Evolutionary conservation across 2,888 invertebrate genomes (phyloP), one percentile per base, ranked within the genome.

Genomic region (Cheilosia variabilis): DNA sequence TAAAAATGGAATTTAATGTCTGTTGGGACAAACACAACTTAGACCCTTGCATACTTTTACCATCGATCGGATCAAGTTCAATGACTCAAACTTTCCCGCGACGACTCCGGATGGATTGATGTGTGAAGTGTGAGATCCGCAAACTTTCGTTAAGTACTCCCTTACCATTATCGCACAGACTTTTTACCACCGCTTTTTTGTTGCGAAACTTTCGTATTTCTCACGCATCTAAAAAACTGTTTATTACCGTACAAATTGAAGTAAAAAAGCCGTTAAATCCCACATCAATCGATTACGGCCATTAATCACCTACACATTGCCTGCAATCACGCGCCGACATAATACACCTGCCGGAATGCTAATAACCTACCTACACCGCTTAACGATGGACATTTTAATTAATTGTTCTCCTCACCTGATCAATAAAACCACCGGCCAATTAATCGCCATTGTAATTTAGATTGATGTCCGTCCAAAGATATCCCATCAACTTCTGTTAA

Each of bases 361-460:
- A 53, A 72, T 62, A 43, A 3, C 62, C 58, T 10, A 13, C 37
- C 37, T 15, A 55, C 50, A 19, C 4, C 13, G 6, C 19, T 19
- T 10, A 10, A 22, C 10, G n/a, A 47, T 53, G 9, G 19, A 65
- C 15, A 45, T 50, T 50, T 65, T 43, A 66, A 66, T 66, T 75
- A 50, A 75, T 50, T 75, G n/a, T 10, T 41, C 58, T 27, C 50
- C 22, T n/a, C 43, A 17, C 34, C 60, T n/a, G 47, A 47, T 47
- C 47, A 45, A 43, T 41, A 47, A 19, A n/a, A 17, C n/a, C n/a
- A 76, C 34, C 76, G 43, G 17, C 5, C 24, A 58, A 68, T 76
- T 68, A 76, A 68, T 76, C 10, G 58, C 24, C 22, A n/a, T 34
- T 47, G 24, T 45, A 57, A 65, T 75, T 45, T 24, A 75, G 55